These are phyloP conservation scores for Meriones psammophilus DNA, from an alignment of 2,797 vertebrate genomes.

Conservation along the genomic window DNA sequence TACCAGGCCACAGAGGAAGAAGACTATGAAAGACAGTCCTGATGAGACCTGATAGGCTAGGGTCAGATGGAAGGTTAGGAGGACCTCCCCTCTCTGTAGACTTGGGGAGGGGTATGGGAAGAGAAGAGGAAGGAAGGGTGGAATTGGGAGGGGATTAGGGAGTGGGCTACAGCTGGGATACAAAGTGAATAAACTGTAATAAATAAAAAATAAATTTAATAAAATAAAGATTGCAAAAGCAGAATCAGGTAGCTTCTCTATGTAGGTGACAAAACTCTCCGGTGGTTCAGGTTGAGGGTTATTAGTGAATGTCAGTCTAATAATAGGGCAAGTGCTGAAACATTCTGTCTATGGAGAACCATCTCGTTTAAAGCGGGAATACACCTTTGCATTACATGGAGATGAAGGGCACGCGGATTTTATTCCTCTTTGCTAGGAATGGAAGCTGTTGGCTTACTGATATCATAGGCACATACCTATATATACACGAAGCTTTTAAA, in stretches of 20 bases:
- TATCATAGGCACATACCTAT: background rate
- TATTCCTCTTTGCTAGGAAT: constrained; percentile 6
- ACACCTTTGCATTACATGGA: background rate
- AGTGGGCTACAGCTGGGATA: too few relatives aligned
- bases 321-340: background rate
- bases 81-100: too few relatives aligned
- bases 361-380: background rate
- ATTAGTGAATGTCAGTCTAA: background rate
- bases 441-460: background rate
- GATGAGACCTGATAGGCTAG: too few relatives aligned
- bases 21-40: too few relatives aligned
- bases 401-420: background rate
- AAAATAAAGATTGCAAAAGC: background rate
- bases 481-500: background rate
- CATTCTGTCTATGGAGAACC: too few relatives aligned
- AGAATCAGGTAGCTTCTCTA: background rate
- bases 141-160: too few relatives aligned
- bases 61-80: too few relatives aligned
- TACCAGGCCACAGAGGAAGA: too few relatives aligned
- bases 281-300: background rate
- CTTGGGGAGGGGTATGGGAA: too few relatives aligned
- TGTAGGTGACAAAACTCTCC: background rate
- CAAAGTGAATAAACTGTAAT: too few relatives aligned
- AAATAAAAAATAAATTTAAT: too few relatives aligned
- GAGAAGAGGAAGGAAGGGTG: too few relatives aligned